phyloP scores from a whole-genome alignment of 2,888 invertebrate genomes.

The Sepioteuthis lessoniana region DNA sequence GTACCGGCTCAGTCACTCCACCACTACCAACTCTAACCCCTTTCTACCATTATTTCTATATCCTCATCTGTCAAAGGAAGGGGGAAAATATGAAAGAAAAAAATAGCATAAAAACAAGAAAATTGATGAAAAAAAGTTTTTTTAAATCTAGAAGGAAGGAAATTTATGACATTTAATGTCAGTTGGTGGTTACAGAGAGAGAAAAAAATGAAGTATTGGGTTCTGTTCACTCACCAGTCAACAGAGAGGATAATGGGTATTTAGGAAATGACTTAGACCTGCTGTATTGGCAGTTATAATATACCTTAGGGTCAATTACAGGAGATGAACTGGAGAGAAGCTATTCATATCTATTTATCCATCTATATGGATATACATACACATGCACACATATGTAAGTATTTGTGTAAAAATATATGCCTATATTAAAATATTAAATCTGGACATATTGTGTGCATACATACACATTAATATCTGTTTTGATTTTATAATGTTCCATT shows the following conservation, averaged over 20 bases:
- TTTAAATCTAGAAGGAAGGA: background rate
- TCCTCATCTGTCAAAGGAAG: conserved; percentile 17
- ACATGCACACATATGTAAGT: too few species aligned
- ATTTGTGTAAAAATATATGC: too few species aligned
- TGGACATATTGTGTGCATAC: too few species aligned
- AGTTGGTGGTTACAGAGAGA: background rate
- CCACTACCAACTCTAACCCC: background rate
- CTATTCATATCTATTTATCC: background rate
- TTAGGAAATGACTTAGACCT: background rate
- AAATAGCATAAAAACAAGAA: background rate
- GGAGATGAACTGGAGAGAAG: background rate
- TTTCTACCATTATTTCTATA: background rate
- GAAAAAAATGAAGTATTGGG: background rate
- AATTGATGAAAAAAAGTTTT: background rate
- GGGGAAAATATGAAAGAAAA: background rate
- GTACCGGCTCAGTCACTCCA: background rate
- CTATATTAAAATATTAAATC: too few species aligned
- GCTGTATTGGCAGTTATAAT: background rate
- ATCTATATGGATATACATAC: background rate
- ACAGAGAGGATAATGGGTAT: background rate
- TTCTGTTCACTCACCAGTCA: background rate
- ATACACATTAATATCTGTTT: too few species aligned
- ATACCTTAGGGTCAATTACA: background rate
- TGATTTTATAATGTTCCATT: too few species aligned
- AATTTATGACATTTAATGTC: conserved; percentile 33